These are phyloP conservation scores for Penaeus vannamei DNA, from an alignment of 1,140 invertebrate genomes.

Conservation along the genomic window DNA sequence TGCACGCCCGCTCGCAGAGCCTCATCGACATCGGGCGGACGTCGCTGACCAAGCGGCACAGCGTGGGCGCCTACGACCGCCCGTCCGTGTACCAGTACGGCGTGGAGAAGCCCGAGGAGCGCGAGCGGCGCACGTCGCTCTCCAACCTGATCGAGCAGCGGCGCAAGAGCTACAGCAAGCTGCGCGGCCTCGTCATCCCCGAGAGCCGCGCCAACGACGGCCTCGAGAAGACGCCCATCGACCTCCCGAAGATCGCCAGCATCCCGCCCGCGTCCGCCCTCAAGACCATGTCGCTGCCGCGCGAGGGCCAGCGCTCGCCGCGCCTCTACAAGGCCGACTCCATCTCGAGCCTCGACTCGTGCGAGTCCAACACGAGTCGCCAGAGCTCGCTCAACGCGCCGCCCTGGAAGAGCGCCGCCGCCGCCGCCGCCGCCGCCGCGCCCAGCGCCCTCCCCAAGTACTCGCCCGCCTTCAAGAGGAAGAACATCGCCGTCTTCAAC, in stretches of 20 bases:
- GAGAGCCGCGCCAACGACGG: constrained; percentile 73
- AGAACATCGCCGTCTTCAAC: constrained; percentile 79
- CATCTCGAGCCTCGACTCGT: constrained; percentile 69
- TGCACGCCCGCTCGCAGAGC: constrained; percentile 73
- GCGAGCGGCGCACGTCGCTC: constrained; percentile 59
- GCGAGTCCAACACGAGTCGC: constrained; percentile 71
- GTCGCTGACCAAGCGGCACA: constrained; percentile 67
- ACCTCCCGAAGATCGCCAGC: constrained; percentile 87
- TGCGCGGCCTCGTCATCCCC: constrained; percentile 88
- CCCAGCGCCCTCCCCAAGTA: constrained; percentile 78
- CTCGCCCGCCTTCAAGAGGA: constrained; percentile 86
- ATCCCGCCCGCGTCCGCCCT: constrained; percentile 70
- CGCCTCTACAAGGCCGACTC: constrained; percentile 66
- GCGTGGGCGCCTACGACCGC: constrained; percentile 72
- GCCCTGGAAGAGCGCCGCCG: constrained; percentile 66
- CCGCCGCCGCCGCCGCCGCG: constrained; percentile 52
- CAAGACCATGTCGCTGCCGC: constrained; percentile 70
- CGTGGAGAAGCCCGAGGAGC: constrained; percentile 66
- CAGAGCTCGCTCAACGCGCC: constrained; percentile 61
- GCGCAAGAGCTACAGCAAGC: constrained; percentile 84
- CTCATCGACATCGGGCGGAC: constrained; percentile 73
- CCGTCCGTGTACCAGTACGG: constrained; percentile 67
- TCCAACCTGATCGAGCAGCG: constrained; percentile 82
- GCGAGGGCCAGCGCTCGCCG: constrained; percentile 70
- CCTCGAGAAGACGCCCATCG: constrained; percentile 73